Percentiles rank a stretch among this genome's conserved stretches.
Evolutionary conservation across 2,888 invertebrate species (phyloP).

Genomic region (Spialia ferax): DNA sequence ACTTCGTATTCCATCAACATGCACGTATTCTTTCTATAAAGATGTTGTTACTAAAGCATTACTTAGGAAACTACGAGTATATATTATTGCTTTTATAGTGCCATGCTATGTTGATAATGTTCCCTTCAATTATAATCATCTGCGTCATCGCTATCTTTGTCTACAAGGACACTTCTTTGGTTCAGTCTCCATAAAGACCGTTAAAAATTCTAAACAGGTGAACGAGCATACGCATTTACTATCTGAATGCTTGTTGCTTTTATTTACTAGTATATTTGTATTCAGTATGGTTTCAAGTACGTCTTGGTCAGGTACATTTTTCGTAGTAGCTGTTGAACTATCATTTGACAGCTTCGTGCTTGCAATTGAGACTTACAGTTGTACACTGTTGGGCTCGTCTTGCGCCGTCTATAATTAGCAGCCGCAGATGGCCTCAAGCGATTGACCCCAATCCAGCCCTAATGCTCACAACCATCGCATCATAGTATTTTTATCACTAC

Average conservation of each 20-base stretch:
- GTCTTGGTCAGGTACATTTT: not conserved
- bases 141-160: slow-evolving; percentile 18
- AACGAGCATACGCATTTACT: not conserved
- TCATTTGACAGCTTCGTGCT: slow-evolving; percentile 57
- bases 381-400: slow-evolving; percentile 71
- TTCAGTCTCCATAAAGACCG: not conserved
- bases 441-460: slow-evolving; percentile 83
- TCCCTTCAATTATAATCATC: slow-evolving; percentile 2
- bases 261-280: slow-evolving; percentile 6
- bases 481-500: slow-evolving; percentile 77
- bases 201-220: slow-evolving; percentile 22
- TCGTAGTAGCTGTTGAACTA: slow-evolving; percentile 22
- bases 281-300: not conserved
- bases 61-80: no score
- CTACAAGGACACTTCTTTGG: not conserved
- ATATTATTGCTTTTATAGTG: not conserved
- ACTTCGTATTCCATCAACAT: not conserved
- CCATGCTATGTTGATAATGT: not conserved
- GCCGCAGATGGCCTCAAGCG: slow-evolving; percentile 83
- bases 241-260: not conserved
- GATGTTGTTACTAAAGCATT: not conserved
- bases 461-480: slow-evolving; percentile 70
- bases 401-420: slow-evolving; percentile 80
- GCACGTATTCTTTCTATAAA: not conserved
- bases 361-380: slow-evolving; percentile 70